phyloP scores from a whole-genome alignment of 1,140 invertebrate species.

The Drosophila pruinosa region DNA sequence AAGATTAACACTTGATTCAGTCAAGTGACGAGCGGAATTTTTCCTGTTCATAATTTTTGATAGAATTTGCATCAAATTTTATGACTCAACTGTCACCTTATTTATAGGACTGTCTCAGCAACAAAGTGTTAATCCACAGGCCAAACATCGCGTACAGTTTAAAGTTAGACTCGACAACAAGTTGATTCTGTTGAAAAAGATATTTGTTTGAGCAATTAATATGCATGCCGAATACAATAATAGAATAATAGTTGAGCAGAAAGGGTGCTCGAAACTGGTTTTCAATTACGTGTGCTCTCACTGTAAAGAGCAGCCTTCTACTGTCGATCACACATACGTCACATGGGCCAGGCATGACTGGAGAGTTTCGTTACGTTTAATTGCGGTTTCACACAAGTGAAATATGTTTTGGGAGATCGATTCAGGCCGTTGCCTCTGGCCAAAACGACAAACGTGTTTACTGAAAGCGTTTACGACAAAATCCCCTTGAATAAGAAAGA shows the following conservation, averaged over 20 bases:
- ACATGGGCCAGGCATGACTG: constrained; percentile 7
- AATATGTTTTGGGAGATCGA: constrained; percentile 34
- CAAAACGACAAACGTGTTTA: constrained; percentile 32
- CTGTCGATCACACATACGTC: constrained; percentile 15
- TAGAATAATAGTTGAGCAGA: background rate
- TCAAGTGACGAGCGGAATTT: constrained; percentile 1
- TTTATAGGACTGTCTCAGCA: constrained; percentile 11
- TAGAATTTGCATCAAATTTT: constrained; percentile 2
- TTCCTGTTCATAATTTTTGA: background rate
- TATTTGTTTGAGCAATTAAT: constrained; percentile 5
- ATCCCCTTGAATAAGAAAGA: constrained; percentile 36
- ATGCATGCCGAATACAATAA: background rate
- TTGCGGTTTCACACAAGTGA: constrained; percentile 61
- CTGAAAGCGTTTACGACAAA: constrained; percentile 35
- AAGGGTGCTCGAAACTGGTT: background rate
- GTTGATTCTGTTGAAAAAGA: background rate
- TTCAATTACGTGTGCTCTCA: background rate
- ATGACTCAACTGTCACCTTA: constrained; percentile 20
- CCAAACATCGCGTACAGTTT: constrained; percentile 2
- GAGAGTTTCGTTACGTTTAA: constrained; percentile 36
- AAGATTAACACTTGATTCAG: constrained; percentile 7
- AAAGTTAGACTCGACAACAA: background rate
- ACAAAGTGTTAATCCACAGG: constrained; percentile 8
- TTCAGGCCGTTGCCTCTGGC: constrained; percentile 4
- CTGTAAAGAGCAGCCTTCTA: background rate